A percentile compares a stretch with the other conserved stretches of the same genome.
These are phyloP conservation scores for Bothrops jararaca DNA, from an alignment of 2,113 vertebrate species.

Conservation along the genomic window DNA sequence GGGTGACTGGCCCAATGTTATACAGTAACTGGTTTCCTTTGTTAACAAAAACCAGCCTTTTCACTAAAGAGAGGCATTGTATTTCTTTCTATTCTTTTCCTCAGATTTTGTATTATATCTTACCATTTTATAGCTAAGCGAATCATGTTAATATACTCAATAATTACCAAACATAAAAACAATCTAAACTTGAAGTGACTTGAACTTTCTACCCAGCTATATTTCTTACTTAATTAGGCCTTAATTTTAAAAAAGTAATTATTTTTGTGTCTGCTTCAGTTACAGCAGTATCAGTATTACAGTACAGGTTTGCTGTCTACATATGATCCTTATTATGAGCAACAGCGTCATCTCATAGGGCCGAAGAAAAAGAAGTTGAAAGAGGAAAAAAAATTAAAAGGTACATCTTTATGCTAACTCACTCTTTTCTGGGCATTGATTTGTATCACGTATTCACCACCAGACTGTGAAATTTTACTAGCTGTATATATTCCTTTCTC, in stretches of 20 bases:
- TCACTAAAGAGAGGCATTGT: not conserved
- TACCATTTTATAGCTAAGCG: not conserved
- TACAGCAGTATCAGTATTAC: constrained; percentile 97
- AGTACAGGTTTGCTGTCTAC: constrained; percentile 90
- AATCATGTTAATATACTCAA: not conserved
- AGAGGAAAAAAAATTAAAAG: constrained; percentile 97
- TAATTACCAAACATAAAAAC: not conserved
- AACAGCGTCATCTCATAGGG: constrained; percentile 91
- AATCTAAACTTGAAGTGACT: not conserved
- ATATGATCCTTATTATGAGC: constrained; percentile 93
- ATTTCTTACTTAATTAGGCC: not conserved
- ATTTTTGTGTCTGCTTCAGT: constrained; percentile 66
- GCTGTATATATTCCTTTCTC: not conserved
- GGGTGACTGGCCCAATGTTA: not conserved
- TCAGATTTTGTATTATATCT: not conserved
- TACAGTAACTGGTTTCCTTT: not conserved
- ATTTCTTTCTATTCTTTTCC: not conserved
- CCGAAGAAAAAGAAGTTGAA: constrained; percentile 98
- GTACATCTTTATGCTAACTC: constrained; percentile 60
- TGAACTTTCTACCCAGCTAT: not conserved
- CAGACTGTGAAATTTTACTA: not conserved
- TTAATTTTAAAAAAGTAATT: not conserved
- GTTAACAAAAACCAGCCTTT: not conserved
- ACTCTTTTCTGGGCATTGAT: not conserved
- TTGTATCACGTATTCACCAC: not conserved